phyloP scores from a whole-genome alignment of 2,797 vertebrate genomes.

The Neosalanx taihuensis region DNA sequence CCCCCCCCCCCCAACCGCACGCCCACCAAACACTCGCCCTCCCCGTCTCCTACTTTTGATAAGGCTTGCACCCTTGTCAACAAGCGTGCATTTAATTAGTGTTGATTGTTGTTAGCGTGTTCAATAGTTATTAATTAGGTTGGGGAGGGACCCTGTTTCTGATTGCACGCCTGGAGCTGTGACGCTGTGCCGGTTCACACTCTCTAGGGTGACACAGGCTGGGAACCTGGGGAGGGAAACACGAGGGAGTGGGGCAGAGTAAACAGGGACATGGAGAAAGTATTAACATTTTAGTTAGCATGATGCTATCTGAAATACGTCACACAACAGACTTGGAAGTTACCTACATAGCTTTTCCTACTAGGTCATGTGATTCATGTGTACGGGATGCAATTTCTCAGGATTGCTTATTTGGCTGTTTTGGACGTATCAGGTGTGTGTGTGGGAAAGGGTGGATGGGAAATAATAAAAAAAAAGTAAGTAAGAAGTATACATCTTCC shows the following conservation, averaged over 20 bases:
- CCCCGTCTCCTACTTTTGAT: conserved; percentile 68
- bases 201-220: conserved; percentile 66
- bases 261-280: conserved; percentile 2
- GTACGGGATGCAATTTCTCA: no score
- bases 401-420: no score
- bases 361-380: not conserved
- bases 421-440: no score
- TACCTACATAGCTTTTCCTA: not conserved
- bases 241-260: not conserved
- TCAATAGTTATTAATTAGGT: conserved; percentile 90
- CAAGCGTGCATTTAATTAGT: conserved; percentile 92
- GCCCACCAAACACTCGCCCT: conserved; percentile 17
- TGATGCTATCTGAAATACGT: not conserved
- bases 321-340: no score
- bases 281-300: not conserved
- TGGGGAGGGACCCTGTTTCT: conserved; percentile 75
- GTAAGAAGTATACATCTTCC: not conserved
- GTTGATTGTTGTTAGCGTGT: conserved; percentile 87
- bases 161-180: conserved; percentile 75
- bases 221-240: conserved; percentile 1
- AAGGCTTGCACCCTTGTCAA: conserved; percentile 82
- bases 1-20: conserved; percentile 18
- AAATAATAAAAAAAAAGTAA: no score
- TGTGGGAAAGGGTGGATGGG: no score
- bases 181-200: conserved; percentile 68